phyloP scores from a whole-genome alignment of 35 echinoderm and acorn worm genomes.

The Heliocidaris erythrogramma region DNA sequence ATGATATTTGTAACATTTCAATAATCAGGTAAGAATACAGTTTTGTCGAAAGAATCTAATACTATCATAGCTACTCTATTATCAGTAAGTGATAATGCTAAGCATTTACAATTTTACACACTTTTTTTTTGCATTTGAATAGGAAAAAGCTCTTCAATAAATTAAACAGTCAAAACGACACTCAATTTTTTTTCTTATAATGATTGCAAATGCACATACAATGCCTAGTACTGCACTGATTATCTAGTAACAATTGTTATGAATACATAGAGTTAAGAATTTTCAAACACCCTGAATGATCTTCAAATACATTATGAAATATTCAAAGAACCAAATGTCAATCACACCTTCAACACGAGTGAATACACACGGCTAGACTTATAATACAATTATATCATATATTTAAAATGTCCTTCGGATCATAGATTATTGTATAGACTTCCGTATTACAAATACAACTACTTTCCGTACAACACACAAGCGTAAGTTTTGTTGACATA shows the following conservation, averaged over 20 bases:
- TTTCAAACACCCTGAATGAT: background rate
- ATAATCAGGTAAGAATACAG: too few species aligned
- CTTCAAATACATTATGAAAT: background rate
- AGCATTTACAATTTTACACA: too few species aligned
- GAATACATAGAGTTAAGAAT: background rate
- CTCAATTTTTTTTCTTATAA: background rate
- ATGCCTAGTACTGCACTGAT: constrained; percentile 28
- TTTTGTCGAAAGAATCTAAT: too few species aligned
- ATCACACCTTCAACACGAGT: background rate
- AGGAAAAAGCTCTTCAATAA: background rate
- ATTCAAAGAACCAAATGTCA: background rate
- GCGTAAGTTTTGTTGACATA: too few species aligned
- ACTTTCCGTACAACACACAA: too few species aligned
- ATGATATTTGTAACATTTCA: too few species aligned
- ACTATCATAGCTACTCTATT: too few species aligned
- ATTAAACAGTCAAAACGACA: background rate
- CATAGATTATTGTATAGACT: too few species aligned
- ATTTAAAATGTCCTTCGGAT: too few species aligned
- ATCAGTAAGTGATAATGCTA: too few species aligned
- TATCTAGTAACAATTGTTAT: constrained; percentile 13
- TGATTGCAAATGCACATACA: constrained; percentile 13
- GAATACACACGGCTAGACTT: background rate
- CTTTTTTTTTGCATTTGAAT: background rate
- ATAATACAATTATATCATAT: background rate
- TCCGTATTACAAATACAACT: too few species aligned